Evolutionary conservation across 1,140 invertebrate genomes (phyloP).

Genomic region (Steinernema khuongi): DNA sequence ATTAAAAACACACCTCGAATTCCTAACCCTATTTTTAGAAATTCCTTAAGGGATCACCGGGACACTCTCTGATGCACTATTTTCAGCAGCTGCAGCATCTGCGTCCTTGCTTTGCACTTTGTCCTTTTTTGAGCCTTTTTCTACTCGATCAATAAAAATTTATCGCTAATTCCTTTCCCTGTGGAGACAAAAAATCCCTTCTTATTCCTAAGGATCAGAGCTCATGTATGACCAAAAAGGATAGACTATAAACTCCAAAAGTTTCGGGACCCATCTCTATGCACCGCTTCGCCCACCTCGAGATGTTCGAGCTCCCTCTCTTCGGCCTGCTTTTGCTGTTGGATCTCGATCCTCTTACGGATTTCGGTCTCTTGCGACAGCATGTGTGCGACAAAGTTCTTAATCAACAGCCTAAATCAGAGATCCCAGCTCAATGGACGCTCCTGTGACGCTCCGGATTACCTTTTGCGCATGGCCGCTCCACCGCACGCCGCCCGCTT

Average conservation of each 20-base stretch:
- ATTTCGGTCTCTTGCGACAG: constrained; percentile 42
- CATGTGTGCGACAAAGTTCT: constrained; percentile 51
- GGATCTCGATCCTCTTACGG: constrained; percentile 18
- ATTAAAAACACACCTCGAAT: no score
- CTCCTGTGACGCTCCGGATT: no score
- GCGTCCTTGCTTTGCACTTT: no score
- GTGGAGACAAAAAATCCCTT: no score
- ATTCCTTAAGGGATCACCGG: no score
- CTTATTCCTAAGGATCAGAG: no score
- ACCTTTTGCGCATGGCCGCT: constrained; percentile 50
- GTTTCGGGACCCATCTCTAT: constrained; percentile 16
- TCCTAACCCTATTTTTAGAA: no score
- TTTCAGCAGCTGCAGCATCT: no score
- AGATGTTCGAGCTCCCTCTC: constrained; percentile 14
- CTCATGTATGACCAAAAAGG: background rate
- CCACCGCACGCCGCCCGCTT: constrained; percentile 51
- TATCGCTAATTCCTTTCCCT: no score
- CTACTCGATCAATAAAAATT: no score
- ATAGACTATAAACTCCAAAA: constrained; percentile 17
- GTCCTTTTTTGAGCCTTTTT: no score
- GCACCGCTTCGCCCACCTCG: background rate
- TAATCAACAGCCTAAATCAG: constrained; percentile 42
- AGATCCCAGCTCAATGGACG: background rate
- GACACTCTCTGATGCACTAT: no score
- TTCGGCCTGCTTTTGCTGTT: constrained; percentile 18